phyloP scores from a whole-genome alignment of 2,113 vertebrate species.

The Mus pahari region DNA sequence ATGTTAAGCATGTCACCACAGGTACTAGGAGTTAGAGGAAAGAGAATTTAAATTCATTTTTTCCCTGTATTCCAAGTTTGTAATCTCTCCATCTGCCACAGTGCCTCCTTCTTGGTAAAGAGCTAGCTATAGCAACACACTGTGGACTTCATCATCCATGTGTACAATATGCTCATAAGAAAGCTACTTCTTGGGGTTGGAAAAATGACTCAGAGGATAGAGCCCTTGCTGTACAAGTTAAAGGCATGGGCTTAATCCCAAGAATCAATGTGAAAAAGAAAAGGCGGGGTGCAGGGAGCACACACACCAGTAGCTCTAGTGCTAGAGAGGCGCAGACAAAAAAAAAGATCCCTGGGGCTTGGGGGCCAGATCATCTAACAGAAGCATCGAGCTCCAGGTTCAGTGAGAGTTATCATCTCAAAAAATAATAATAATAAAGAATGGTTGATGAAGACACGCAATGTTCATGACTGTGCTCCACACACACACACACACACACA shows the following conservation, averaged over 20 bases:
- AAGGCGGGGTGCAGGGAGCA: too few relatives aligned
- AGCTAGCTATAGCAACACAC: not conserved
- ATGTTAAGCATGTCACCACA: not conserved
- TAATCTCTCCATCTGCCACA: not conserved
- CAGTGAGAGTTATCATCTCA: too few relatives aligned
- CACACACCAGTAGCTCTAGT: too few relatives aligned
- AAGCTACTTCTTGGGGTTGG: not conserved
- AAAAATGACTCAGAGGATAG: not conserved
- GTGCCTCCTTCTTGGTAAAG: not conserved
- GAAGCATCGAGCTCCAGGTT: not conserved
- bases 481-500: not conserved
- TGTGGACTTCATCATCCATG: not conserved
- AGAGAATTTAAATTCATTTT: conserved; percentile 12
- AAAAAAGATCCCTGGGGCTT: not conserved
- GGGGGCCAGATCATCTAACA: not conserved
- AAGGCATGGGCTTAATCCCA: not conserved
- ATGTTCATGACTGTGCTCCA: not conserved
- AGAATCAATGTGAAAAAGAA: not conserved
- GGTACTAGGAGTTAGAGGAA: not conserved
- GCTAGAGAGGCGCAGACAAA: not conserved
- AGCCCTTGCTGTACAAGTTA: not conserved
- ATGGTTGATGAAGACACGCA: not conserved
- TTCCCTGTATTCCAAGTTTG: not conserved
- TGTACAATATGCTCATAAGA: not conserved
- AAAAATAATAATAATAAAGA: not conserved